Evolutionary conservation across 2,888 invertebrate genomes (phyloP).

Genomic region (Ferrisia virgata): DNA sequence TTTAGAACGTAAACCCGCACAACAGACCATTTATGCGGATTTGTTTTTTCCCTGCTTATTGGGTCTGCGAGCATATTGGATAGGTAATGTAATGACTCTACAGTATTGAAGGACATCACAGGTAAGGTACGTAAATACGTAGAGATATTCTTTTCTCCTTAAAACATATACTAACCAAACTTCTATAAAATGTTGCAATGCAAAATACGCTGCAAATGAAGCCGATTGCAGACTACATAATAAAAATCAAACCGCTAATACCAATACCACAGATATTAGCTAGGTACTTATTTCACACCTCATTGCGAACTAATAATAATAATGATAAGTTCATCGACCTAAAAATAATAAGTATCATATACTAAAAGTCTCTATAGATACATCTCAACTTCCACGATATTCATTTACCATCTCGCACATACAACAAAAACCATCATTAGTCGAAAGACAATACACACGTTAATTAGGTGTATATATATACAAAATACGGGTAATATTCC

Average conservation of each 20-base stretch:
- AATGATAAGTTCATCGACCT: background rate
- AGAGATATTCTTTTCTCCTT: background rate
- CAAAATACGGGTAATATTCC: too few relatives aligned
- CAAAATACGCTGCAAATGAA: background rate
- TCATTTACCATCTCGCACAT: background rate
- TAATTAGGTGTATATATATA: too few relatives aligned
- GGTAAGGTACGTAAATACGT: too few relatives aligned
- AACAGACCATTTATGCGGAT: background rate
- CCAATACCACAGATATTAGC: too few relatives aligned
- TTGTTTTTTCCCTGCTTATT: background rate
- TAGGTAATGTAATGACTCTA: background rate
- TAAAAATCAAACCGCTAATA: background rate
- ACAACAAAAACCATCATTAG: background rate
- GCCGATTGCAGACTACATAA: background rate
- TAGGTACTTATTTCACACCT: background rate
- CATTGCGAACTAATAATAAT: background rate
- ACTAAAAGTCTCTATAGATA: background rate
- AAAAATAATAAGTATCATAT: background rate
- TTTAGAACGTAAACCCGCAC: background rate
- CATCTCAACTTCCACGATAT: too few relatives aligned
- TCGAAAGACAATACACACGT: background rate
- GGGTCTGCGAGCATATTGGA: background rate
- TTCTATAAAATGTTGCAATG: background rate
- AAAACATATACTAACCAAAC: background rate
- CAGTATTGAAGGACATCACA: background rate